phyloP scores from a whole-genome alignment of 2,113 vertebrate genomes.

The Erythrocercus mccallii region DNA sequence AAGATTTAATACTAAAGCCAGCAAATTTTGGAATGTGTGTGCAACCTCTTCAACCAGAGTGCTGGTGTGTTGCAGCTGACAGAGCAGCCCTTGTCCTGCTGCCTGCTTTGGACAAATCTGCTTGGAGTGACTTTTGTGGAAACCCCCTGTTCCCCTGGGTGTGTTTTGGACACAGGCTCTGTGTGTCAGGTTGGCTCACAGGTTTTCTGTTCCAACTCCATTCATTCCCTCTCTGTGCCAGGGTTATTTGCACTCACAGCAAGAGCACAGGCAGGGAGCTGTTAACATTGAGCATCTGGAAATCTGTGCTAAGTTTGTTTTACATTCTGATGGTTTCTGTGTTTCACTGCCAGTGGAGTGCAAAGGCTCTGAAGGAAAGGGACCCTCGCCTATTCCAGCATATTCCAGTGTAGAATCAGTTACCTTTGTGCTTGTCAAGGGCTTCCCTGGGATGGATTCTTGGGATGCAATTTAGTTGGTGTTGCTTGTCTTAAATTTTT shows the following conservation, averaged over 20 bases:
- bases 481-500: background rate
- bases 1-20: background rate
- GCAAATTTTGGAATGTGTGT: background rate
- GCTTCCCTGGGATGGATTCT: background rate
- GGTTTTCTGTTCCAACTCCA: accelerated
- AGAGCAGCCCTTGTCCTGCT: background rate
- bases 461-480: background rate
- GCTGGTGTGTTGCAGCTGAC: accelerated
- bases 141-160: background rate
- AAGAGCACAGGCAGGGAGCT: background rate
- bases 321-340: background rate
- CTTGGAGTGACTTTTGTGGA: background rate
- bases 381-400: accelerated
- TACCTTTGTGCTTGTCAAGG: background rate
- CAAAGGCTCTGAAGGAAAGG: background rate
- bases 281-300: background rate
- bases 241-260: background rate
- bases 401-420: background rate
- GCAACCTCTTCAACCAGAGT: background rate
- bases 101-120: background rate
- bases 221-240: accelerated
- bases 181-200: background rate
- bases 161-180: background rate
- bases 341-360: background rate
- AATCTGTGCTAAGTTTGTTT: background rate